phyloP scores from a whole-genome alignment of 92 coral and sea anemone species.

The Phymanthus crucifer region DNA sequence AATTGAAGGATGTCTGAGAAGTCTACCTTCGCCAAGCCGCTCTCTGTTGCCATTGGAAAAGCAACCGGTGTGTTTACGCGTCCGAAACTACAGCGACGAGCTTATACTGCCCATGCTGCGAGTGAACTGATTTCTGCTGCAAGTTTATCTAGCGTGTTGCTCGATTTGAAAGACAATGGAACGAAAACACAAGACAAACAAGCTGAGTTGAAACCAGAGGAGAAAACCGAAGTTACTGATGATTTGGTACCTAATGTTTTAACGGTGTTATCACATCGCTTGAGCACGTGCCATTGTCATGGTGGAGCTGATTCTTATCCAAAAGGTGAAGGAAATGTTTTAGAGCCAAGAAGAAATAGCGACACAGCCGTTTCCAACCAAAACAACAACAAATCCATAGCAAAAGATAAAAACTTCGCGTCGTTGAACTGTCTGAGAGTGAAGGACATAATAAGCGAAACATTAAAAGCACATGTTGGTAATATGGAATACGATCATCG shows the following conservation, averaged over 20 bases:
- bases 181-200: background rate
- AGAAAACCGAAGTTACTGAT: background rate
- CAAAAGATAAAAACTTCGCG: background rate
- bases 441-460: constrained; percentile 46
- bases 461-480: constrained; percentile 47
- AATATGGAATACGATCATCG: constrained; percentile 63
- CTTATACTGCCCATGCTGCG: constrained; percentile 52
- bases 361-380: background rate
- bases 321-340: background rate
- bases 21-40: constrained; percentile 30
- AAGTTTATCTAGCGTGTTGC: constrained; percentile 11
- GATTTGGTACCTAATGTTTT: background rate
- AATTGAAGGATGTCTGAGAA: constrained; percentile 31
- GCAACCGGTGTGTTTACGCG: constrained; percentile 48
- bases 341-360: constrained; percentile 14
- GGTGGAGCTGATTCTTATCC: background rate
- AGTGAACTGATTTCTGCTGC: constrained; percentile 46
- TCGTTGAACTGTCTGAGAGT: constrained; percentile 25
- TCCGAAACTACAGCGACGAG: constrained; percentile 59
- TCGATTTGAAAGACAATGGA: constrained; percentile 23
- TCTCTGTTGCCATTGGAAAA: constrained; percentile 32
- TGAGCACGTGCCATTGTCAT: constrained; percentile 26
- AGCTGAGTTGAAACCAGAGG: constrained; percentile 1
- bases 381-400: background rate
- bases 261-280: constrained; percentile 24